These are phyloP conservation scores for Struthidea cinerea DNA, from an alignment of 2,113 vertebrate genomes.

Conservation along the genomic window DNA sequence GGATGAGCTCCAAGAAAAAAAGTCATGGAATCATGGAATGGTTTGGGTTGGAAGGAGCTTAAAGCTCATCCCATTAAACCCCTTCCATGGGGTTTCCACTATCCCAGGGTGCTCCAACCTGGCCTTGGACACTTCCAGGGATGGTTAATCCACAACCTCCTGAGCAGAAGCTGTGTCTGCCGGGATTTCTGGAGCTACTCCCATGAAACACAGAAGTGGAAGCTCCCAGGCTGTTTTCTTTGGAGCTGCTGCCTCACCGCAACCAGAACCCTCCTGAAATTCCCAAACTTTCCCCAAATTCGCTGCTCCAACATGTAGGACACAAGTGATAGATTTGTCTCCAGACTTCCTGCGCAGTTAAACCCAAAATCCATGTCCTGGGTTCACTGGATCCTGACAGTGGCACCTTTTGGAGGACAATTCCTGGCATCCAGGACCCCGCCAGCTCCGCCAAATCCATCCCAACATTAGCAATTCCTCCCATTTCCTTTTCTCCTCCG, in stretches of 20 bases:
- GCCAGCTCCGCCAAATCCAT: not conserved
- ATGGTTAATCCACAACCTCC: not conserved
- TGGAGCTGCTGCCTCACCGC: not conserved
- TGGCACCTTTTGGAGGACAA: not conserved
- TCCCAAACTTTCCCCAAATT: not conserved
- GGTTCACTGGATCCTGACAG: not conserved
- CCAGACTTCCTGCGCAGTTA: too few species aligned
- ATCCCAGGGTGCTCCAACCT: not conserved
- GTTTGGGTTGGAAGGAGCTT: not conserved
- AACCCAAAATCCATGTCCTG: not conserved
- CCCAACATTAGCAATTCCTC: not conserved
- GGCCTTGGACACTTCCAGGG: not conserved
- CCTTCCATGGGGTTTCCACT: not conserved
- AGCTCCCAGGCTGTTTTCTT: not conserved
- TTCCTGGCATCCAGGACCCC: not conserved
- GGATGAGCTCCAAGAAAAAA: not conserved
- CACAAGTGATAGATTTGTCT: rapidly evolving
- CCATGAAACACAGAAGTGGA: rapidly evolving
- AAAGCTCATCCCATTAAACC: not conserved
- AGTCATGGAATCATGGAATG: not conserved
- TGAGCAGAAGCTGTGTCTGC: not conserved
- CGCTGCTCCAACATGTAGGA: rapidly evolving
- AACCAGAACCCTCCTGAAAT: not conserved
- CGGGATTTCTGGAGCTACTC: rapidly evolving
- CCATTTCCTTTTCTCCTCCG: not conserved